Base-by-base conservation (phyloP, 2,888 invertebrate genomes). In the Seladonia tumulorum region DNA sequence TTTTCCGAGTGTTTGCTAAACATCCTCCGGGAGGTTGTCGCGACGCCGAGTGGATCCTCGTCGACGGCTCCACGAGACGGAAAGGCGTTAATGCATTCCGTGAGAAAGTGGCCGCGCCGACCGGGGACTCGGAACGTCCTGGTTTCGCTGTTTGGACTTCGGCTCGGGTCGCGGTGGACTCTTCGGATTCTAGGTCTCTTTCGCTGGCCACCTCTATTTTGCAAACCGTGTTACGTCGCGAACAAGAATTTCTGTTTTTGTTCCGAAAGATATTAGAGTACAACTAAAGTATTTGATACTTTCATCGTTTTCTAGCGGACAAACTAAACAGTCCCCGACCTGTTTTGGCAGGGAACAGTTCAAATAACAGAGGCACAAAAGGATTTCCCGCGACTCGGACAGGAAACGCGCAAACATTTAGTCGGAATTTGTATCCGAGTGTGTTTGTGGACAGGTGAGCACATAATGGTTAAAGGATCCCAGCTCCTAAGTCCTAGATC, bases 1-100 rank as follows among this genome's bases (percentile, higher is more conserved):
- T 92, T 93, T 93, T 87, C 91, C 82, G 86, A 93, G 93, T 93
- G 93, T 93, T 93, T 93, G 93, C 92, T 92, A 93, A 93, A 93
- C 93, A 93, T 92, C 90, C 92, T 93, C 84, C 76, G 60, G 83
- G 35, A 89, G 81, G 88, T 87, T 76, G 82, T 53, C 74, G 76
- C 71, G 82, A 57, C 87, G 83, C 29, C 87, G 74, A 88, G 88
- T 84, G 81, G 83, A 84, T 89, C 82, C 85, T 89, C 87, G 80
- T 81, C 85, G 78, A 68, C 72, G 85, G 49, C 68, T 68, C 60
- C 53, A n/a, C n/a, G 60, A 83, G 78, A 71, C 72, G 83, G 81
- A 74, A 82, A 82, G 80, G 79, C 75, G 89, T 88, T 90, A 91
- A 87, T 86, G 87, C 90, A 84, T 84, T 88, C 83, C 80, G 68